Evolutionary conservation across 2,797 vertebrate genomes (phyloP).

Genomic region (Protonibea diacanthus): DNA sequence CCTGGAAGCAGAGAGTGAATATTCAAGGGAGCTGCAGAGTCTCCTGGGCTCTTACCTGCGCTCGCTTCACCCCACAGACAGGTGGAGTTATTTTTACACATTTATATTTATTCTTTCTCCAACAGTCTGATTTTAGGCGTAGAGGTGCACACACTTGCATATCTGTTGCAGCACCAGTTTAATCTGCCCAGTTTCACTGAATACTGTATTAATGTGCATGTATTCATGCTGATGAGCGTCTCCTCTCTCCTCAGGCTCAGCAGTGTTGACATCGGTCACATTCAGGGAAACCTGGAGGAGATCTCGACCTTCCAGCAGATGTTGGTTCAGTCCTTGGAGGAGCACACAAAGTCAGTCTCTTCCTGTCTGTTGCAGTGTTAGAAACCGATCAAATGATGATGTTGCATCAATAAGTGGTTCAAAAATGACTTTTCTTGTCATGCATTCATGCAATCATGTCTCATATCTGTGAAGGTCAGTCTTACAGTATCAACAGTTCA

Average conservation of each 20-base stretch:
- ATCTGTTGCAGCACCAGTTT: background rate
- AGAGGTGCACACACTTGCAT: background rate
- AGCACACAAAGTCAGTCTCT: constrained; percentile 91
- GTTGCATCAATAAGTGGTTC: background rate
- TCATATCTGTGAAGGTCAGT: background rate
- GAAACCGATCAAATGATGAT: background rate
- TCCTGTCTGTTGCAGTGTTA: background rate
- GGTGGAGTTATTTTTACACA: constrained; percentile 77
- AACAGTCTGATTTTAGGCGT: background rate
- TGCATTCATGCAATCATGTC: background rate
- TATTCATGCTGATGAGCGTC: background rate
- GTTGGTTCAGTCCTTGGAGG: constrained; percentile 94
- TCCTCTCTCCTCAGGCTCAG: constrained; percentile 84
- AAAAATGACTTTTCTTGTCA: background rate
- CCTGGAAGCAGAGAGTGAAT: constrained; percentile 96
- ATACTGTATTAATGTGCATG: background rate
- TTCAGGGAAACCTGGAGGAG: constrained; percentile 97
- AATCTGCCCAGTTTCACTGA: background rate
- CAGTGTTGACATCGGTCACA: constrained; percentile 86
- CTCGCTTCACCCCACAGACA: constrained; percentile 93
- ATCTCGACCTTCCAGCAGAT: constrained; percentile 96
- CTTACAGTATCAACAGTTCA: background rate
- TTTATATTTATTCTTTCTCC: constrained; percentile 33
- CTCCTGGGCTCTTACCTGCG: constrained; percentile 93
- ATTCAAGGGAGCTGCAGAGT: constrained; percentile 95